These are phyloP conservation scores for Holothuria glaberrima DNA, from an alignment of 35 echinoderm and acorn worm genomes.

Conservation along the genomic window DNA sequence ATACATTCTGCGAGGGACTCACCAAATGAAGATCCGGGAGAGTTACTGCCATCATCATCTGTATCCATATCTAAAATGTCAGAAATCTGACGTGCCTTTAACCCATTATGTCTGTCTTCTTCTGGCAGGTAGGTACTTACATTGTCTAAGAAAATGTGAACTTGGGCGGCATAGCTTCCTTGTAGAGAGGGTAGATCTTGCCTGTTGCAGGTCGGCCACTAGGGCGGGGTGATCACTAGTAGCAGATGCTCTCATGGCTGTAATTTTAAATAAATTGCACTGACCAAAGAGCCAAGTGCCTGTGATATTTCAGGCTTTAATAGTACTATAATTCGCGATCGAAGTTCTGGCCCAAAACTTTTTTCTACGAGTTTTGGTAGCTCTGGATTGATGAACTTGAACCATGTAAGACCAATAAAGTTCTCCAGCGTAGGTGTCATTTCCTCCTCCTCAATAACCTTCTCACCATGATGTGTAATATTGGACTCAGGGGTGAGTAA, in stretches of 20 bases:
- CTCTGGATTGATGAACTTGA: constrained; percentile 58
- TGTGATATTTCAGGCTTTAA: constrained; percentile 78
- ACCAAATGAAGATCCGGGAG: too few species aligned
- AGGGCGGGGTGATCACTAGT: background rate
- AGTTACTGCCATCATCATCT: too few species aligned
- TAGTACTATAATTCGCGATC: constrained; percentile 41
- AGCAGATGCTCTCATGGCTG: constrained; percentile 21
- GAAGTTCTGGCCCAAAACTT: constrained; percentile 62
- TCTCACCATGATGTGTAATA: constrained; percentile 69
- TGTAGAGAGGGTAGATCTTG: constrained; percentile 61
- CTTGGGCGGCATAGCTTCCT: constrained; percentile 27
- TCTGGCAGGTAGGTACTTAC: constrained; percentile 67
- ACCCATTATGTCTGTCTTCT: constrained; percentile 33
- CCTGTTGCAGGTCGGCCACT: background rate
- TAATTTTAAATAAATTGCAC: constrained; percentile 55
- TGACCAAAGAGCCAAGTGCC: constrained; percentile 51
- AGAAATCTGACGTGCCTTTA: too few species aligned
- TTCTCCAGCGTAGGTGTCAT: constrained; percentile 74
- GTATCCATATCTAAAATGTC: too few species aligned
- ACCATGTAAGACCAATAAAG: constrained; percentile 71
- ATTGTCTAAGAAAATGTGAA: constrained; percentile 64
- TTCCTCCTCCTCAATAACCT: constrained; percentile 68
- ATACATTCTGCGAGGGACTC: too few species aligned
- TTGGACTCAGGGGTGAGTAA: background rate
- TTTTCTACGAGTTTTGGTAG: constrained; percentile 69